These are phyloP conservation scores for Thaumatotibia leucotreta DNA, from an alignment of 1,140 invertebrate species.

Conservation along the genomic window DNA sequence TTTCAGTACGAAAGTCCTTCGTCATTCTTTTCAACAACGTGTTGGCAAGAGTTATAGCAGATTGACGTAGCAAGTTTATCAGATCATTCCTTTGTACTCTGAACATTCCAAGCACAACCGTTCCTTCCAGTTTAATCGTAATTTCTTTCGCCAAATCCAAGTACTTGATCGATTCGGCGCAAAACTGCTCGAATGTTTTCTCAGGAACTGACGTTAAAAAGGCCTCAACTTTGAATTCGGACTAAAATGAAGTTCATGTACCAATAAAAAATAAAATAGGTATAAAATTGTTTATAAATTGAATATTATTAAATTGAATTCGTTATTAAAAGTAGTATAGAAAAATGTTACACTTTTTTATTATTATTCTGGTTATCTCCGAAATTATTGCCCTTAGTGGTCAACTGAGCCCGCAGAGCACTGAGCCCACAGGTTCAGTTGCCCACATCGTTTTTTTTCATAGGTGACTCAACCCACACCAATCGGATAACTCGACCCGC, in stretches of 20 bases:
- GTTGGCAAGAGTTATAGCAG: constrained; percentile 82
- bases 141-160: constrained; percentile 81
- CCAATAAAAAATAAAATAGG: too few species aligned
- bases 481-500: too few species aligned
- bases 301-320: too few species aligned
- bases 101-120: constrained; percentile 89
- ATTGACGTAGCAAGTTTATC: constrained; percentile 83
- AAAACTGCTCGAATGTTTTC: constrained; percentile 82
- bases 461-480: too few species aligned
- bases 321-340: too few species aligned
- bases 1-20: constrained; percentile 86
- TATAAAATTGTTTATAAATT: too few species aligned
- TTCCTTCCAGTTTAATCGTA: constrained; percentile 80
- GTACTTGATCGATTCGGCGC: constrained; percentile 81
- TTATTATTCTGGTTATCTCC: too few species aligned
- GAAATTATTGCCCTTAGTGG: too few species aligned
- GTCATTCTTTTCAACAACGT: constrained; percentile 86
- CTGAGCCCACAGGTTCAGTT: too few species aligned
- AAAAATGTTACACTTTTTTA: too few species aligned
- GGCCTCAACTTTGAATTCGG: constrained; percentile 77
- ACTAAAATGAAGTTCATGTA: constrained; percentile 72
- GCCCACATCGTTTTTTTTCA: too few species aligned
- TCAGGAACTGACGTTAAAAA: constrained; percentile 83
- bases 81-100: constrained; percentile 89
- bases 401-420: too few species aligned